Conservation (phyloP, 2,797 vertebrate genomes). For the Peromyscus eremicus region DNA sequence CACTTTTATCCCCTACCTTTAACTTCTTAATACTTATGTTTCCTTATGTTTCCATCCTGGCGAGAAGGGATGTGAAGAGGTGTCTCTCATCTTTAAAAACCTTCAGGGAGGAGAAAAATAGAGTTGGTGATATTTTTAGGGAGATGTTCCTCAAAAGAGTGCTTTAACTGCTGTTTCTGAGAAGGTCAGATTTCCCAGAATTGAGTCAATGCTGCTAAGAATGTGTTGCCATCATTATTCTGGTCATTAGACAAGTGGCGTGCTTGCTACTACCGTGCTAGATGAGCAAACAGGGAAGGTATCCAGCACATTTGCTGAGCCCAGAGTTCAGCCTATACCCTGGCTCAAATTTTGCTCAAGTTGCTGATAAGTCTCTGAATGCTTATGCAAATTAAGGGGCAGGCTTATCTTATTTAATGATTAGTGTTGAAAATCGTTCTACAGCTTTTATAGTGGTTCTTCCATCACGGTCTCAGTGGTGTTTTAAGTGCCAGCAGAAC, state of each 20-base stretch:
- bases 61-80: not conserved
- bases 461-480: not conserved
- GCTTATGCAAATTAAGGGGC: not conserved
- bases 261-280: not conserved
- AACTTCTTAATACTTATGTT: not conserved
- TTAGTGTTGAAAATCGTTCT: not conserved
- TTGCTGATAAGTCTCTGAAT: not conserved
- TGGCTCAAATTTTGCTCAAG: not conserved
- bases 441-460: not conserved
- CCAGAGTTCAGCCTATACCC: not conserved
- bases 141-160: not conserved
- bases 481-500: not conserved
- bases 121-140: not conserved
- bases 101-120: not conserved
- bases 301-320: not conserved
- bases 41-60: not conserved
- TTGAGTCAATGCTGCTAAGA: not conserved
- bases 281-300: not conserved
- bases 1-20: not conserved
- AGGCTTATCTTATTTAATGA: not conserved
- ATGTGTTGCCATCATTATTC: not conserved
- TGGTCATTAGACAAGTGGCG: not conserved
- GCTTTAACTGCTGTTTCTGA: not conserved
- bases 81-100: not conserved
- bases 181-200: not conserved